Evolutionary conservation across 1,140 invertebrate species (phyloP), one percentile per base, ranked within the genome.

Genomic region (Meloidogyne chitwoodi): DNA sequence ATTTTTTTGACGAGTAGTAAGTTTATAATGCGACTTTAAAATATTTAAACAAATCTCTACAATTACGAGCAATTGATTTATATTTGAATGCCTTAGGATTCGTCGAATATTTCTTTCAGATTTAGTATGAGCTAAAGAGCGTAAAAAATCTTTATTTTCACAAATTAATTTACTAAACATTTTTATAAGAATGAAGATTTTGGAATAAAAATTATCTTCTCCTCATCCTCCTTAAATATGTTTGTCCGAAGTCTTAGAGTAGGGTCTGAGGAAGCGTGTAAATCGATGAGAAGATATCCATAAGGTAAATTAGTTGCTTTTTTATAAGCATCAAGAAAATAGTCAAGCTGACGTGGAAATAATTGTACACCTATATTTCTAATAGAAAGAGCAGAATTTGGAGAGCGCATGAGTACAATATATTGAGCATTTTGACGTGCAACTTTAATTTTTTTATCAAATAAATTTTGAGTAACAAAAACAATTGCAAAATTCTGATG

Each of bases 351-450:
- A 2, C 70, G 27, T 8, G 70, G 70, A 68, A 73, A 73, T 26
- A 73, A 14, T 68, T 73, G 70, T 62, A 61, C 63, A 11, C 70
- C 70, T 12, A 73, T 24, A 22, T 61, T 73, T 10, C 70, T 6
- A 2, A 73, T 27, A 69, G 26, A 31, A 1, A 73, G 63, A 2
- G 56, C 70, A 22, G 70, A 61, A 27, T 73, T 73, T 24, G 70
- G 70, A 14, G 70, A n/a, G 12, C 70, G 70, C 70, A 73, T 73
- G 5, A 73, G 63, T 10, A 73, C 63, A 26, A 73, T 26, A 29
- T 73, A 73, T 68, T 73, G 70, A 11, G 48, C 63, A 66, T 73
- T 73, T n/a, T n/a, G n/a, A n/a, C n/a, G n/a, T n/a, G n/a, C n/a
- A n/a, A n/a, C n/a, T n/a, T n/a, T n/a, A n/a, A n/a, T n/a, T n/a